A percentile compares a stretch with the other conserved stretches of the same genome.
phyloP scores from a whole-genome alignment of 2,888 invertebrate species.

The Anoncus sp. region DNA sequence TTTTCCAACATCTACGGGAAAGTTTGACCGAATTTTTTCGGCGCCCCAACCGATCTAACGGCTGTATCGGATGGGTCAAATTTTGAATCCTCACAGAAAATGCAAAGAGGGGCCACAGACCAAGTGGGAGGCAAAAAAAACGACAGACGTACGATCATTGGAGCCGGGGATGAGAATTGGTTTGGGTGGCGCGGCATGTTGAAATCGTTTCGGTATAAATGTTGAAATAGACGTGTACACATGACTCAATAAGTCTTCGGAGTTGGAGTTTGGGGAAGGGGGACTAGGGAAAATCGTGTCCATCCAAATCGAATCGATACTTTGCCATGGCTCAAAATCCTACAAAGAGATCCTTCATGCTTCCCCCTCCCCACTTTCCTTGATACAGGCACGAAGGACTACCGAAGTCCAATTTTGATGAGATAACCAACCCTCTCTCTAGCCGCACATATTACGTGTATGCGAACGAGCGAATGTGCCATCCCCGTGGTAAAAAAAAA shows the following conservation, averaged over 20 bases:
- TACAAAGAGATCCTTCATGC: slow-evolving; percentile 76
- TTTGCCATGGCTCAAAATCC: slow-evolving; percentile 77
- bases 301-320: slow-evolving; percentile 77
- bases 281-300: slow-evolving; percentile 57
- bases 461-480: slow-evolving; percentile 66
- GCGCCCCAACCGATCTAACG: neutral
- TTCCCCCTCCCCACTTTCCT: no score
- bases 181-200: slow-evolving; percentile 4
- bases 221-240: slow-evolving; percentile 42
- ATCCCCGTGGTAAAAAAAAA: slow-evolving; percentile 67
- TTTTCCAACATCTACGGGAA: neutral
- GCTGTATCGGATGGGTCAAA: neutral
- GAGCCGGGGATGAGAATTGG: neutral
- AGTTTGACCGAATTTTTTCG: neutral
- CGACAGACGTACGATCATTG: neutral
- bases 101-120: neutral
- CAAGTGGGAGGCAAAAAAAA: neutral
- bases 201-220: slow-evolving; percentile 55
- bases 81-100: neutral
- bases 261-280: no score
- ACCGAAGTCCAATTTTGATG: slow-evolving; percentile 80
- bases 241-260: slow-evolving; percentile 62
- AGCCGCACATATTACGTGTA: slow-evolving; percentile 76
- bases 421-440: slow-evolving; percentile 80
- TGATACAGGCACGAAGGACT: slow-evolving; percentile 66